Conservation (phyloP, 2,113 vertebrate species). For the Lepidothrix coronata region DNA sequence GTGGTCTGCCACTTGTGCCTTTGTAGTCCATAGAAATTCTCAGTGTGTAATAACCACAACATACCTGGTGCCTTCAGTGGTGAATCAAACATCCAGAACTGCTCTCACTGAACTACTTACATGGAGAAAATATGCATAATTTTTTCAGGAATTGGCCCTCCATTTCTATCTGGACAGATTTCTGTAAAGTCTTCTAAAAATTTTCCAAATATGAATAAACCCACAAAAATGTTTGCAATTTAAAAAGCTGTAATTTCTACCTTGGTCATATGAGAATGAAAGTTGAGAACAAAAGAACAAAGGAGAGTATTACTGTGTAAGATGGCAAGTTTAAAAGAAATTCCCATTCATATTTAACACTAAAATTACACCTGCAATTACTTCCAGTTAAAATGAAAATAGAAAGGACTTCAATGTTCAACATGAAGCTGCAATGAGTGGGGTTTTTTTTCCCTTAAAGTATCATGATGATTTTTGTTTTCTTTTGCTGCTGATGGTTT, state of each 20-base stretch:
- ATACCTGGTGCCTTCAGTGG: neutral
- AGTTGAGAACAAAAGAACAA: constrained; percentile 12
- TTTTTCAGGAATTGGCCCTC: neutral
- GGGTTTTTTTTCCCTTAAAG: constrained; percentile 10
- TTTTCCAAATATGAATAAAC: neutral
- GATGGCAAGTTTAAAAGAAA: neutral
- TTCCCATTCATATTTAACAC: neutral
- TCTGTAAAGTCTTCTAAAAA: neutral
- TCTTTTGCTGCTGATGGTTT: neutral
- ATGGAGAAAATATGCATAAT: neutral
- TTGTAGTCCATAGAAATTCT: neutral
- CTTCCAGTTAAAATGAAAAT: neutral
- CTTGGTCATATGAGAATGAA: constrained; percentile 6
- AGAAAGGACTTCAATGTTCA: neutral
- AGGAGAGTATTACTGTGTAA: neutral
- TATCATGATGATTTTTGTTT: constrained; percentile 30
- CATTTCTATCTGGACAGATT: neutral
- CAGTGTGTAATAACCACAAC: neutral
- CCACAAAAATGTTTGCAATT: constrained; percentile 12
- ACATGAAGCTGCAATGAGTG: neutral
- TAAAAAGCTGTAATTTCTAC: constrained; percentile 9
- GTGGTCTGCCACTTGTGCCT: neutral
- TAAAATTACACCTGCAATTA: neutral
- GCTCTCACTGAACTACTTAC: neutral
- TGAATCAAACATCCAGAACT: neutral